Conservation (phyloP, 2,888 invertebrate species). For the Tetragonisca angustula region DNA sequence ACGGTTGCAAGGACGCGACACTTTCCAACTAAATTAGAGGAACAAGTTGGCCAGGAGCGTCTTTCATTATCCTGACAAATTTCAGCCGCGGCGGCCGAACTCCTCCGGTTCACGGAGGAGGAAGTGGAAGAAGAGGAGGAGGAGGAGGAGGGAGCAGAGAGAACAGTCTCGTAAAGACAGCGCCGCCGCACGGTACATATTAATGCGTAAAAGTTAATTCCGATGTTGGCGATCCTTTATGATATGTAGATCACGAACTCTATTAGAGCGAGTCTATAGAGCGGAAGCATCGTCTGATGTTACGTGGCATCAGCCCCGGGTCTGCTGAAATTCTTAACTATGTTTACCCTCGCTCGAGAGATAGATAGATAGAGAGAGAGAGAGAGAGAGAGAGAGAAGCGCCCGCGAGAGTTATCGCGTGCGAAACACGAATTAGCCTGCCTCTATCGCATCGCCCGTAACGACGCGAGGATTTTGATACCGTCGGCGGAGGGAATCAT, state of each 20-base stretch:
- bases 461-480: not conserved
- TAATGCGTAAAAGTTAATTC: slow-evolving; percentile 73
- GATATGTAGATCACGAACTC: slow-evolving; percentile 73
- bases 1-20: slow-evolving; percentile 62
- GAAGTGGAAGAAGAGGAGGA: not conserved
- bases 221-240: slow-evolving; percentile 63
- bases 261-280: slow-evolving; percentile 60
- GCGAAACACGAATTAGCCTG: slow-evolving; percentile 30
- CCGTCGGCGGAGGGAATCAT: not conserved
- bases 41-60: slow-evolving; percentile 60
- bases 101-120: not conserved
- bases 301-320: not conserved
- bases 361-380: too few species aligned
- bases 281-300: slow-evolving; percentile 49
- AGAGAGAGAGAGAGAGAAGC: not conserved
- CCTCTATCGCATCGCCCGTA: not conserved
- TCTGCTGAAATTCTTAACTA: slow-evolving; percentile 54
- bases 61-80: slow-evolving; percentile 70
- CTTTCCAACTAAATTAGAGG: slow-evolving; percentile 71
- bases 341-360: slow-evolving; percentile 20
- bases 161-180: slow-evolving; percentile 12
- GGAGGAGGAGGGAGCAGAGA: not conserved
- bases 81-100: slow-evolving; percentile 35
- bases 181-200: slow-evolving; percentile 62
- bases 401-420: slow-evolving; percentile 17